Percentiles rank a stretch among this genome's conserved stretches.
These are phyloP conservation scores for Mugil cephalus DNA, from an alignment of 2,113 vertebrate species.

Conservation along the genomic window DNA sequence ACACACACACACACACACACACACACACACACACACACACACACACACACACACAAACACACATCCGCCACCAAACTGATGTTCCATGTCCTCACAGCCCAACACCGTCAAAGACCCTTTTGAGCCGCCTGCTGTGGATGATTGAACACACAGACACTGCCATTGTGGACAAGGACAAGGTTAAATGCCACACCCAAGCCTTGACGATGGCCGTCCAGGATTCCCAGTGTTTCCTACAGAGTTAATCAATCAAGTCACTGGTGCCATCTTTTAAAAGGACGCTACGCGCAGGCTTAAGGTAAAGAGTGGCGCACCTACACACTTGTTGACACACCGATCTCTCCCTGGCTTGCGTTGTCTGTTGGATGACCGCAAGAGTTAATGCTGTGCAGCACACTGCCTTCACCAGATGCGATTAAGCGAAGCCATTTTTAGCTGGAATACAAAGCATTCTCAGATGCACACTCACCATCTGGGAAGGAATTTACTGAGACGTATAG, in stretches of 20 bases:
- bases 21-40: constrained; percentile 40
- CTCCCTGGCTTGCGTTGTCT: background rate
- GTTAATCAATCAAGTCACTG: constrained; percentile 31
- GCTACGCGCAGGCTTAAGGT: constrained; percentile 14
- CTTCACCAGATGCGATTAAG: constrained; percentile 43
- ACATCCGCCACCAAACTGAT: constrained; percentile 46
- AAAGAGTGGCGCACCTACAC: background rate
- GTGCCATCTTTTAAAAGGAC: constrained; percentile 29
- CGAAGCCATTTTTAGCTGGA: constrained; percentile 52
- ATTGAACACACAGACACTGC: constrained; percentile 45
- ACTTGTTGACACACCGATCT: background rate
- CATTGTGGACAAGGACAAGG: constrained; percentile 60
- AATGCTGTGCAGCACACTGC: constrained; percentile 12
- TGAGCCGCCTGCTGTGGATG: constrained; percentile 47
- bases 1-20: constrained; percentile 37
- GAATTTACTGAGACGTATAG: constrained; percentile 24
- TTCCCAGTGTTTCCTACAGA: constrained; percentile 32
- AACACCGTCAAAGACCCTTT: constrained; percentile 63
- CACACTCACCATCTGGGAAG: constrained; percentile 22
- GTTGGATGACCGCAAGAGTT: constrained; percentile 25
- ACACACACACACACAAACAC: constrained; percentile 36
- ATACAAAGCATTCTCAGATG: constrained; percentile 49
- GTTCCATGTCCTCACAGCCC: constrained; percentile 59
- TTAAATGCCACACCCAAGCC: constrained; percentile 41
- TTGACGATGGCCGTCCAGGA: constrained; percentile 13